A percentile compares a stretch with the other conserved stretches of the same genome.
These are phyloP conservation scores for Asarcornis scutulata DNA, from an alignment of 2,113 vertebrate genomes.

Conservation along the genomic window DNA sequence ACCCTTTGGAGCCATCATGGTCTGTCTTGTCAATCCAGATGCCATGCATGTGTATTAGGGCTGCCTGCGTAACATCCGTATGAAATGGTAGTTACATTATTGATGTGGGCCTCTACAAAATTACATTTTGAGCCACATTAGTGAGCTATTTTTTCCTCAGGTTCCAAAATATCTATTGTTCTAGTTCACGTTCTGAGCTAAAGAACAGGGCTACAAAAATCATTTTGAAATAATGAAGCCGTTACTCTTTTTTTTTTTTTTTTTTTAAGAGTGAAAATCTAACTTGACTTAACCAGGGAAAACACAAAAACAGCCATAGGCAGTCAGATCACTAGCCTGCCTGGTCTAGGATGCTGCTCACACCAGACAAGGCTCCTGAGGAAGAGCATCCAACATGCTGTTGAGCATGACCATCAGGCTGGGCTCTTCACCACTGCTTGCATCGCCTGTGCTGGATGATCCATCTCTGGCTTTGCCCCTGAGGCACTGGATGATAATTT, in stretches of 20 bases:
- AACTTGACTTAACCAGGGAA: background rate
- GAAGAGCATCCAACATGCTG: background rate
- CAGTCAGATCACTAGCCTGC: background rate
- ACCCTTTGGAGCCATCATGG: conserved; percentile 62
- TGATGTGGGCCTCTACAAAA: background rate
- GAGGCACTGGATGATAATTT: background rate
- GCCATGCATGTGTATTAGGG: background rate
- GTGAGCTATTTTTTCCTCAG: background rate
- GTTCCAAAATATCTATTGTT: conserved; percentile 39
- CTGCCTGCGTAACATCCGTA: background rate
- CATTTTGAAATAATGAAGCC: background rate
- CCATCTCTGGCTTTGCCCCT: background rate
- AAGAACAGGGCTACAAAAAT: background rate
- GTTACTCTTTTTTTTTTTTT: background rate
- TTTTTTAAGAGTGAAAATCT: background rate
- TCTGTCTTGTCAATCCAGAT: conserved; percentile 67
- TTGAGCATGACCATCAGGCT: background rate
- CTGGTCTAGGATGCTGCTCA: background rate
- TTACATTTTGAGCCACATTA: background rate
- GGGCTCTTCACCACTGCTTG: background rate
- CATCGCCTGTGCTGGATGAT: too few relatives aligned
- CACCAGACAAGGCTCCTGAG: background rate
- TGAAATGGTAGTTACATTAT: background rate
- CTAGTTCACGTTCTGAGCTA: background rate
- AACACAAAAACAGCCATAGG: background rate